Evolutionary conservation across 2,888 invertebrate genomes (phyloP).

Genomic region (Dryococelus australis): DNA sequence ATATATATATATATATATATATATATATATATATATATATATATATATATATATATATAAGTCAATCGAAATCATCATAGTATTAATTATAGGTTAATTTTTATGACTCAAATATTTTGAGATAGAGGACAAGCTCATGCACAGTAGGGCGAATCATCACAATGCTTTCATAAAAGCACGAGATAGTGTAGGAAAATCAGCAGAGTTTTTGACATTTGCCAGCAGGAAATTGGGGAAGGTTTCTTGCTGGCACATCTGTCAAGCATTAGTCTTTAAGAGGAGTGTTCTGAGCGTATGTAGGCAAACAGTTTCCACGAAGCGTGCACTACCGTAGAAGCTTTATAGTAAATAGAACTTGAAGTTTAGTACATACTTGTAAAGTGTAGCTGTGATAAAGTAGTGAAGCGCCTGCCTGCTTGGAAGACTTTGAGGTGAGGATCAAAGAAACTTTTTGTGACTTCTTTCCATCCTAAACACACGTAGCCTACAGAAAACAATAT

Average conservation of each 20-base stretch:
- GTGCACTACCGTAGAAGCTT: neutral
- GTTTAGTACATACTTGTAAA: neutral
- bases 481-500: neutral
- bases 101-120: neutral
- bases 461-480: neutral
- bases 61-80: too few species aligned
- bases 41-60: too few species aligned
- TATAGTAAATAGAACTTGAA: neutral
- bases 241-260: conserved; percentile 35
- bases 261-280: neutral
- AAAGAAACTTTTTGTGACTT: neutral
- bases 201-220: conserved; percentile 36
- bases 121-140: neutral
- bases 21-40: too few species aligned
- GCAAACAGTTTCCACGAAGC: neutral
- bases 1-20: neutral
- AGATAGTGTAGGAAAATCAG: neutral
- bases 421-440: neutral
- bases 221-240: conserved; percentile 46
- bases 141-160: neutral
- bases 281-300: neutral
- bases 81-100: neutral
- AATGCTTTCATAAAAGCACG: neutral
- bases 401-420: neutral
- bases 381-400: conserved; percentile 10